Conservation (phyloP, 2,888 invertebrate species). For the Archips xylosteana region DNA sequence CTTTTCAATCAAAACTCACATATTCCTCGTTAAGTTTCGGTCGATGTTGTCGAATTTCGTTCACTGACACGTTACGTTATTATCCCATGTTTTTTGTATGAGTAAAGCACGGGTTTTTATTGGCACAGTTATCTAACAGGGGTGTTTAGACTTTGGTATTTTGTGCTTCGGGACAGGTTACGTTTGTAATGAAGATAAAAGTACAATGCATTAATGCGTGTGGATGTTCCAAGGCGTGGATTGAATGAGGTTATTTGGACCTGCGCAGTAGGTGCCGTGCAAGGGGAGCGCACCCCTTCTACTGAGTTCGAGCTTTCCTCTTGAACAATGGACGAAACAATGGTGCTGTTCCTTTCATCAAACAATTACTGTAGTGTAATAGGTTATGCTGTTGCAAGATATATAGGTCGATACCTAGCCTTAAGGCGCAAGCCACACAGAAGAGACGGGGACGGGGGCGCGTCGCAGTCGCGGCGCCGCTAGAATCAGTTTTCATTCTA, state of each 20-base stretch:
- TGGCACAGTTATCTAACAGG: constrained; percentile 4
- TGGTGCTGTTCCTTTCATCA: constrained; percentile 19
- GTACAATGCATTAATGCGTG: constrained; percentile 64
- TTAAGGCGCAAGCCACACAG: no score
- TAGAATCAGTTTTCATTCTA: no score
- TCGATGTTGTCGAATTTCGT: neutral
- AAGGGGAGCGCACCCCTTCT: constrained; percentile 45
- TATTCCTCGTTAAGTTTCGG: constrained; percentile 15
- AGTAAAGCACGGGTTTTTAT: neutral
- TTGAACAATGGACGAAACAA: constrained; percentile 36
- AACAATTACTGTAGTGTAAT: constrained; percentile 18
- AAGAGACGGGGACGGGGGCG: no score
- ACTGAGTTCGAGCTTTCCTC: constrained; percentile 16
- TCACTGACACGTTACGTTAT: constrained; percentile 9
- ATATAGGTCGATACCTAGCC: no score
- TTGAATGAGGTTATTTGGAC: constrained; percentile 81
- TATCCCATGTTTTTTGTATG: constrained; percentile 12
- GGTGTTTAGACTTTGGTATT: constrained; percentile 13
- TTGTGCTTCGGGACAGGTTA: constrained; percentile 55
- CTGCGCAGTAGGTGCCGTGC: constrained; percentile 66
- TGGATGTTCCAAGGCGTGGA: constrained; percentile 76
- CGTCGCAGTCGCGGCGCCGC: no score
- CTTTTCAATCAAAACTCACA: constrained; percentile 36
- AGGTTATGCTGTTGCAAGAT: neutral
- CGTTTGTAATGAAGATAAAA: constrained; percentile 55